These are phyloP conservation scores for Drosophila monieri DNA, from an alignment of 2,888 invertebrate species.

Conservation along the genomic window DNA sequence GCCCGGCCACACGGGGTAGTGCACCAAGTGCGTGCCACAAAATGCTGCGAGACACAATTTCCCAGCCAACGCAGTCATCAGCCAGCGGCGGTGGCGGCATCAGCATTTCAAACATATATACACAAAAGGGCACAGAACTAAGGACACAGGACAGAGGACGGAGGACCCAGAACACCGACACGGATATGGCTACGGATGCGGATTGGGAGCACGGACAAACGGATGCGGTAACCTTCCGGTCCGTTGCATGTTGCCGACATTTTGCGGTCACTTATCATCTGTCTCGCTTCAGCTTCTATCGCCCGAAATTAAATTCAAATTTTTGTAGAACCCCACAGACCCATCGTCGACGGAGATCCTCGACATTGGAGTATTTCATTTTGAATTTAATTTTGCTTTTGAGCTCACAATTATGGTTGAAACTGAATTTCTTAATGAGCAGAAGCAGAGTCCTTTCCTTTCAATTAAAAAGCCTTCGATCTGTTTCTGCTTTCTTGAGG, in stretches of 20 bases:
- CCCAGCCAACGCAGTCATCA: constrained; percentile 19
- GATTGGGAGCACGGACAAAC: constrained; percentile 42
- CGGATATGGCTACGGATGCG: constrained; percentile 15
- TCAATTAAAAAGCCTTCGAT: not conserved
- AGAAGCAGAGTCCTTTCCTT: not conserved
- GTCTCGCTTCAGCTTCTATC: constrained; percentile 19
- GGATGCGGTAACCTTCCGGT: constrained; percentile 73
- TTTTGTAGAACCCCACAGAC: constrained; percentile 33
- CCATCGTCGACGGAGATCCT: not conserved
- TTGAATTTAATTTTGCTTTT: constrained; percentile 18
- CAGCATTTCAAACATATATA: constrained; percentile 21
- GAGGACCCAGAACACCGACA: constrained; percentile 23
- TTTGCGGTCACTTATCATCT: constrained; percentile 55
- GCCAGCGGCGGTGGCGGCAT: constrained; percentile 21
- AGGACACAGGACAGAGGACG: constrained; percentile 17
- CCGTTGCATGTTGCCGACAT: constrained; percentile 68
- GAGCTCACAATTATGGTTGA: constrained; percentile 5
- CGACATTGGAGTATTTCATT: constrained; percentile 22
- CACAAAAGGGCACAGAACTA: constrained; percentile 5
- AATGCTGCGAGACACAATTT: constrained; percentile 50
- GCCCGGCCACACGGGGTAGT: constrained; percentile 5
- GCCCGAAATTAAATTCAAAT: constrained; percentile 56
- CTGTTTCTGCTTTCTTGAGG: not conserved
- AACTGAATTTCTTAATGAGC: constrained; percentile 7
- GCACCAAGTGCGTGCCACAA: constrained; percentile 47